phyloP scores from a whole-genome alignment of 2,113 vertebrate species.

The Paracanthobrama guichenoti region DNA sequence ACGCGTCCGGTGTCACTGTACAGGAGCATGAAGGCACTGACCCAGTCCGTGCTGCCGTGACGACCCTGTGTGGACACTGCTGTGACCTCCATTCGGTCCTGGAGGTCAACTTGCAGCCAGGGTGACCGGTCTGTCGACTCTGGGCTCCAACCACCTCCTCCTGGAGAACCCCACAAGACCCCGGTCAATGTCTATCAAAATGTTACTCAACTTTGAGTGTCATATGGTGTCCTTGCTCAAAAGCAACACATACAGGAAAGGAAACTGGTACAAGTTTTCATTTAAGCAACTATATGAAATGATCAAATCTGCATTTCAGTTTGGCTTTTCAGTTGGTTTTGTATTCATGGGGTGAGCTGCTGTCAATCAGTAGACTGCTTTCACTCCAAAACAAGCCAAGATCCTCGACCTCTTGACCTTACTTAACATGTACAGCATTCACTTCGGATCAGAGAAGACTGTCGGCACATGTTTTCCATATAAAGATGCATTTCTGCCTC shows the following conservation, averaged over 20 bases:
- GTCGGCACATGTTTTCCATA: conserved; percentile 12
- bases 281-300: not conserved
- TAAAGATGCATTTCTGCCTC: conserved; percentile 41
- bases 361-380: conserved; percentile 13
- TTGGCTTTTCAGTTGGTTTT: conserved; percentile 8
- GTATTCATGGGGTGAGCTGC: not conserved
- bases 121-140: conserved; percentile 82
- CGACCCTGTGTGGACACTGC: conserved; percentile 91
- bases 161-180: conserved; percentile 66
- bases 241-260: not conserved
- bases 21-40: conserved; percentile 87
- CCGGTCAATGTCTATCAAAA: not conserved
- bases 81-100: conserved; percentile 88
- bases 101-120: conserved; percentile 96
- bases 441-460: not conserved
- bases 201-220: not conserved
- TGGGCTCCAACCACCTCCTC: conserved; percentile 94
- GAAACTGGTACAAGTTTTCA: not conserved
- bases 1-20: conserved; percentile 91
- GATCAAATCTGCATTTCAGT: not conserved
- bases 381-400: conserved; percentile 9
- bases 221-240: not conserved
- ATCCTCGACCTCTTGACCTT: conserved; percentile 33
- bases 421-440: conserved; percentile 42
- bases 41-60: conserved; percentile 92